Evolutionary conservation across 2,113 vertebrate species (phyloP), one percentile per base, ranked within the genome.

Genomic region (Pedetes capensis): DNA sequence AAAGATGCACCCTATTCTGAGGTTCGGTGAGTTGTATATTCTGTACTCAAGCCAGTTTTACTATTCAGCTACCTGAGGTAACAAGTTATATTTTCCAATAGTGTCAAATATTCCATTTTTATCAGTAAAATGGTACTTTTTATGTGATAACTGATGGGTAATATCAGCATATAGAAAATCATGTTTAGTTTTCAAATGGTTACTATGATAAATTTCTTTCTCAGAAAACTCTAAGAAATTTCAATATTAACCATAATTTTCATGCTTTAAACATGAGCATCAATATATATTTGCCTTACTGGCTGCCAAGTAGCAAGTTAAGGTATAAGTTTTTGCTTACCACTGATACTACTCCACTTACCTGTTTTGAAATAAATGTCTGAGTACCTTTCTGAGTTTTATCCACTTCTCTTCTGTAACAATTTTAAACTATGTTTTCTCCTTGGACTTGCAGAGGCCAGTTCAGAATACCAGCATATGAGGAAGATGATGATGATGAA

Each of bases 71-170:
- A 61, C 37, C 4, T 83, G 51, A 94, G 92, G 14, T 79, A 81
- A 12, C 8, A 82, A 39, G 93, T 85, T 89, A 79, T 20, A 72
- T 49, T 85, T 96, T 49, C 34, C 89, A 76, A 51, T 95, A 79
- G 5, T 34, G 51, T 86, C 3, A 14, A 53, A 55, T 93, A 81
- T 55, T 87, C 57, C 57, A 44, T 5, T 55, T 94, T 91, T 85
- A 44, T 89, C 61, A 44, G 69, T 85, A 94, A 79, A n/a, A 25
- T 69, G 63, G 17, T 49, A 37, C 5, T 20, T 87, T 96, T 34
- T 51, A 27, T 63, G 80, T 84, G 34, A 95, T 89, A 90, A 93
- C 25, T 93, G 63, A 44, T 7, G 3, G 0, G 0, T 64, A 87
- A 53, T 84, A 91, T 66, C 8, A 61, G 59, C 53, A 51, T 49